phyloP scores from a whole-genome alignment of 2,113 vertebrate genomes.

The Suncus etruscus region DNA sequence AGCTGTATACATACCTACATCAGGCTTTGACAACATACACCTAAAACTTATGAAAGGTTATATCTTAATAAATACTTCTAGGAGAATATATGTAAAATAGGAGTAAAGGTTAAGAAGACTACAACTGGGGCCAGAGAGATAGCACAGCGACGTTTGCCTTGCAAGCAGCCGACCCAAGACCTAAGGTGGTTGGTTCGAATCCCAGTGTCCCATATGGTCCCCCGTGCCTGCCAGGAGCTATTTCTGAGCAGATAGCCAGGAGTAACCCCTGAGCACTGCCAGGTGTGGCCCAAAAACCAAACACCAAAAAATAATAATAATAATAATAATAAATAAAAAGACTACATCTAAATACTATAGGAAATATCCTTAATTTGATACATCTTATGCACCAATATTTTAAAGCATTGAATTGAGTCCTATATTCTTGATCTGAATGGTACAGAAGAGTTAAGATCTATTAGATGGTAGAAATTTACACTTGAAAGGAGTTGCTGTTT shows the following conservation, averaged over 20 bases:
- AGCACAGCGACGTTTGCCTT: too few species aligned
- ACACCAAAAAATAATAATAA: too few species aligned
- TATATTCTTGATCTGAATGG: conserved; percentile 40
- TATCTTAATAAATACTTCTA: neutral
- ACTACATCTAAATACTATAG: neutral
- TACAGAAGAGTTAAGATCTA: conserved; percentile 6
- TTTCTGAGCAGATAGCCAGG: too few species aligned
- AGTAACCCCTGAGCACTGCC: too few species aligned
- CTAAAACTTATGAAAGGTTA: neutral
- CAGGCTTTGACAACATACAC: neutral
- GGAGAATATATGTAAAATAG: neutral
- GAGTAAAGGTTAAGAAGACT: conserved; percentile 12
- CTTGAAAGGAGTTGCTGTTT: neutral
- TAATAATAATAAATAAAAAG: neutral
- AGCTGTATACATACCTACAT: neutral
- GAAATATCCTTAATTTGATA: conserved; percentile 17
- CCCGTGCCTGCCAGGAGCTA: too few species aligned
- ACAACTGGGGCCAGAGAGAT: too few species aligned
- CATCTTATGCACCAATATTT: neutral
- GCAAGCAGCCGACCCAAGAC: too few species aligned
- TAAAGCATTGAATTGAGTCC: neutral
- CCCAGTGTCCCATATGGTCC: too few species aligned
- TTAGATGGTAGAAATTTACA: conserved; percentile 9
- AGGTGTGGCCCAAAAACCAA: too few species aligned
- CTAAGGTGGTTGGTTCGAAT: too few species aligned